A percentile compares a stretch with the other conserved stretches of the same genome.
Evolutionary conservation across 1,140 invertebrate genomes (phyloP).

Genomic region (Drosophila obscura): DNA sequence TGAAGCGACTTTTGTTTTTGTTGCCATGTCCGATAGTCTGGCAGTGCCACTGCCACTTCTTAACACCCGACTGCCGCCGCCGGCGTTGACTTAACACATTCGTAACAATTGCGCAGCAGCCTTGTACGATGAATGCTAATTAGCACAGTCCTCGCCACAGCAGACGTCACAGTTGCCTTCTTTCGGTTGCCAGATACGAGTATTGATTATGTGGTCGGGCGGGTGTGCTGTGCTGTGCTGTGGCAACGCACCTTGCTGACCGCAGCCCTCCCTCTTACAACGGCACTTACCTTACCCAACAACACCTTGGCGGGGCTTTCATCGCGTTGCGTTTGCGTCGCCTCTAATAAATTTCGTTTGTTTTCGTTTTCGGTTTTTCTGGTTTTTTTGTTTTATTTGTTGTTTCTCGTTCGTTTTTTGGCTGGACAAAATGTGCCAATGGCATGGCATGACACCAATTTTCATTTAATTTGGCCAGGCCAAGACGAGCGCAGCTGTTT

Average conservation of each 20-base stretch:
- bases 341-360: conserved; percentile 29
- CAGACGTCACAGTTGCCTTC: conserved; percentile 31
- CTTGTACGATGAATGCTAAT: conserved; percentile 74
- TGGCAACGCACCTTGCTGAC: conserved; percentile 35
- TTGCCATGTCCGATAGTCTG: conserved; percentile 15
- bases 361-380: conserved; percentile 8
- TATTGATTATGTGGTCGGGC: conserved; percentile 65
- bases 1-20: conserved; percentile 20
- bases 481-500: conserved; percentile 56
- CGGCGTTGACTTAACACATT: conserved; percentile 71
- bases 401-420: conserved; percentile 38
- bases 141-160: conserved; percentile 34
- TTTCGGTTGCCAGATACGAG: conserved; percentile 11
- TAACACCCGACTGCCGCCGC: conserved; percentile 51
- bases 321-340: conserved; percentile 19
- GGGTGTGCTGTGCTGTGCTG: conserved; percentile 22
- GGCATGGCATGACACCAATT: conserved; percentile 76
- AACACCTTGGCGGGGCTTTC: conserved; percentile 35
- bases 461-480: conserved; percentile 47
- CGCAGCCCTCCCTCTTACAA: conserved; percentile 21
- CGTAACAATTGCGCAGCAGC: conserved; percentile 77
- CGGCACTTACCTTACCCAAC: conserved; percentile 81
- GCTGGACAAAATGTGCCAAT: conserved; percentile 75
- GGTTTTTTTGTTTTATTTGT: background rate
- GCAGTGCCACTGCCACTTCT: conserved; percentile 41